Evolutionary conservation across 2,888 invertebrate genomes (phyloP), one percentile per base, ranked within the genome.

Genomic region (Synanthedon formicaeformis): DNA sequence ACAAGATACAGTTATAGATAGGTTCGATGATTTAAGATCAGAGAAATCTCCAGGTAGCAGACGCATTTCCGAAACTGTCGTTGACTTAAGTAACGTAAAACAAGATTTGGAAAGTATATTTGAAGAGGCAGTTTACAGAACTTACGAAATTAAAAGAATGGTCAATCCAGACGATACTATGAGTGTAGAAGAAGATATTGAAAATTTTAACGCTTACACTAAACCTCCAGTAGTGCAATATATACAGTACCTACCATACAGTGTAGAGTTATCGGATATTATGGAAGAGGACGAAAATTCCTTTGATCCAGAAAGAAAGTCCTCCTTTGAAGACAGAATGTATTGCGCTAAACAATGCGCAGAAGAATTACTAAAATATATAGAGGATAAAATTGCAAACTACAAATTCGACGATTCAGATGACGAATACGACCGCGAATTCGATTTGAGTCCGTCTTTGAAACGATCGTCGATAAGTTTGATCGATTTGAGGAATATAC

Each of bases 201-300:
- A 84, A 11, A 87, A 87, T 52, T 87, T 73, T 41, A 75, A 77
- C 41, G 67, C 78, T 0, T 87, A 87, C 57, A 86, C 85, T 0
- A 82, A 85, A 62, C 86, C 83, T 3, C 70, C 78, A 2, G 58
- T 67, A 48, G 51, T 78, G 23, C 72, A 76, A 40, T 81, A 69
- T 51, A 59, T 72, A 14, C 77, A 76, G 48, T 73, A 71, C 56
- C 54, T 80, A 40, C 81, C 81, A 0, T 85, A 76, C 52, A 85
- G 86, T 54, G 77, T 85, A 1, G 86, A 87, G 52, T 53, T 87
- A 8, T 87, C 87, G 1, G 87, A 87, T 59, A 87, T 87, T 11
- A 56, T 84, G 16, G 87, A 87, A 64, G 87, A 87, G 67, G 87
- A 87, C 16, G 87, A 87, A 58, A 74, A 76, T 0, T 83, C 85